Evolutionary conservation across 2,888 invertebrate species (phyloP).

Genomic region (Hofmannophila pseudospretella): DNA sequence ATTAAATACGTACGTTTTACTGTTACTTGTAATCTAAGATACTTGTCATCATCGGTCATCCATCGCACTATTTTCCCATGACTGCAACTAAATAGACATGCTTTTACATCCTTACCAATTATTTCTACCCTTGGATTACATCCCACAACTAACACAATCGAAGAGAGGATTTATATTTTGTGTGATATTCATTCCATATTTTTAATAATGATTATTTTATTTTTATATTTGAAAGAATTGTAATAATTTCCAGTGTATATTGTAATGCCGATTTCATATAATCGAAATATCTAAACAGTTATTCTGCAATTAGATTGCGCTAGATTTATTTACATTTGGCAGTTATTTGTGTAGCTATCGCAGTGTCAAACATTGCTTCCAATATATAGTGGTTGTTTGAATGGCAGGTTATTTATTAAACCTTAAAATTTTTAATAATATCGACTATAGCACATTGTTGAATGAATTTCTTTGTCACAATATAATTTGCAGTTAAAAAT

Average conservation of each 20-base stretch:
- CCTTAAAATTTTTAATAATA: slow-evolving; percentile 23
- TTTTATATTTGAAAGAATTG: slow-evolving; percentile 42
- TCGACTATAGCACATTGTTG: slow-evolving; percentile 50
- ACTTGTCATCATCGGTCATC: slow-evolving; percentile 20
- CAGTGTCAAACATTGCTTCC: slow-evolving; percentile 66
- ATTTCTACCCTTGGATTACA: slow-evolving; percentile 11
- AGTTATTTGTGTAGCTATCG: slow-evolving; percentile 25
- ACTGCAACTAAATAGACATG: slow-evolving; percentile 16
- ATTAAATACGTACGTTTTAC: slow-evolving; percentile 64
- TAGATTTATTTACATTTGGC: slow-evolving; percentile 53
- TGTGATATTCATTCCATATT: slow-evolving; percentile 74
- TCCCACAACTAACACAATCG: slow-evolving; percentile 21
- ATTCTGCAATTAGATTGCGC: slow-evolving; percentile 74
- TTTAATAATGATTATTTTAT: slow-evolving; percentile 46
- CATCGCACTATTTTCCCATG: slow-evolving; percentile 15
- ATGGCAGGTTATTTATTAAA: slow-evolving; percentile 16
- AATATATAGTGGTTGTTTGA: slow-evolving; percentile 17
- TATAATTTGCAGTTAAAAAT: slow-evolving; percentile 69
- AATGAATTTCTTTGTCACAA: slow-evolving; percentile 47
- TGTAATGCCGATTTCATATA: slow-evolving; percentile 33
- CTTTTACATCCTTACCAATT: slow-evolving; percentile 5
- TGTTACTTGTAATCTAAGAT: slow-evolving; percentile 25
- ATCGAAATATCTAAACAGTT: slow-evolving; percentile 31
- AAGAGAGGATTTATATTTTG: slow-evolving; percentile 63
- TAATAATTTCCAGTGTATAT: slow-evolving; percentile 50